A percentile compares a stretch with the other conserved stretches of the same genome.
Conservation (phyloP, 2,888 invertebrate species). For the Nysson spinosus region DNA sequence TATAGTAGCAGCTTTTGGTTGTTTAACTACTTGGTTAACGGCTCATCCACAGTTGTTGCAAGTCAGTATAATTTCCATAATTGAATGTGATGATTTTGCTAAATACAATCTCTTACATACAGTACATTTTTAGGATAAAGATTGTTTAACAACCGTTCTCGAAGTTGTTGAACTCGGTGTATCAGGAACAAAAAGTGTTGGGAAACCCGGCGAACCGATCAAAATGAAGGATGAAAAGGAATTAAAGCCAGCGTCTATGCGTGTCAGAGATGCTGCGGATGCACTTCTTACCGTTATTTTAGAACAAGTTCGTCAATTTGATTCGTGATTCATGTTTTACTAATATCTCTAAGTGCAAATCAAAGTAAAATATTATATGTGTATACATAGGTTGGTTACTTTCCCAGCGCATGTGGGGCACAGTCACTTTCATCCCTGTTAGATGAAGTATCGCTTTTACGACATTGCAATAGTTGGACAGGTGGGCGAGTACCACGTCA, state of each 20-base stretch:
- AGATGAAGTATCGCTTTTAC: slow-evolving; percentile 90
- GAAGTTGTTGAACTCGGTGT: slow-evolving; percentile 99
- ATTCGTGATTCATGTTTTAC: no score
- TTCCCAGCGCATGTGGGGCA: slow-evolving; percentile 90
- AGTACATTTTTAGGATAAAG: slow-evolving; percentile 84
- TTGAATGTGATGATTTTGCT: background rate
- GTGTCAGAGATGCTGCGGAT: slow-evolving; percentile 98
- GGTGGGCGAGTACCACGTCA: slow-evolving; percentile 79
- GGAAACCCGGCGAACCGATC: slow-evolving; percentile 92
- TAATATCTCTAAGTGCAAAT: no score
- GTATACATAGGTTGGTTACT: slow-evolving; percentile 84
- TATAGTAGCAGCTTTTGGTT: slow-evolving; percentile 94
- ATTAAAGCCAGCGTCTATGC: slow-evolving; percentile 96
- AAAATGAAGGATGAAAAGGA: slow-evolving; percentile 98
- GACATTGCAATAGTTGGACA: slow-evolving; percentile 84
- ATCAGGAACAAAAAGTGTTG: slow-evolving; percentile 93
- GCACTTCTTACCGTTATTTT: slow-evolving; percentile 93
- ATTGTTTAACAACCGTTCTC: slow-evolving; percentile 93
- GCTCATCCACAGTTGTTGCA: slow-evolving; percentile 91
- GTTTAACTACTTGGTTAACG: slow-evolving; percentile 94
- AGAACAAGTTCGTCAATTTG: slow-evolving; percentile 86
- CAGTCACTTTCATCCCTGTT: slow-evolving; percentile 91
- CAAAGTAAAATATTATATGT: background rate
- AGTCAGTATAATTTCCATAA: slow-evolving; percentile 46
- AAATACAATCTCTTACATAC: background rate